Base-by-base conservation (phyloP, 1,140 invertebrate species). In the Saccostrea echinata region DNA sequence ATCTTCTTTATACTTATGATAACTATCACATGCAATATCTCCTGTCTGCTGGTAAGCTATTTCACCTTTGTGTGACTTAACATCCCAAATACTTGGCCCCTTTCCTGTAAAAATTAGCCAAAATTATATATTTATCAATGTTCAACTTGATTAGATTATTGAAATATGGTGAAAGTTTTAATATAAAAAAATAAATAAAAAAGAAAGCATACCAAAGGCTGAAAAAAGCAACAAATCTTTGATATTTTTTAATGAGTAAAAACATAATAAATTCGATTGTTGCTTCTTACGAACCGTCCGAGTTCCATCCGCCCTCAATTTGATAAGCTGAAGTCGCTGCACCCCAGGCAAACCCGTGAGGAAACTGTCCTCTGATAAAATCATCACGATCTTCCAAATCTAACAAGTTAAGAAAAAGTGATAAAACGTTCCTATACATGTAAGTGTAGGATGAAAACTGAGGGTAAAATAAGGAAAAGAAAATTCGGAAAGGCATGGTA, bases 11-110 rank as follows among this genome's bases (percentile, higher is more conserved):
- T 96, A 97, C 82, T 96, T 95, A 92, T 97, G 94, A 93, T 97
- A 97, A 12, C 96, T 97, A 92, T 97, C 96, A 89, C 95, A 96
- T 0, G 97, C 96, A n/a, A 97, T 92, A 91, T 97, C 96, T 0
- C 96, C 97, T 82, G 94, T 96, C 3, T 90, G 94, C 3, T 91
- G 83, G 88, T 97, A 96, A 0, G 89, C 71, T 13, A 96, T 96
- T 18, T 92, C 95, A 3, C 95, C 93, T 6, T 86, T 64, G 86
- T 96, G 96, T 3, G 95, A 93, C 88, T 95, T 96, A 18, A 92
- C 95, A 92, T 97, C 96, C 96, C 96, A 95, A 30, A 95, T 95
- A 91, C 93, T 95, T 30, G 91, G 92, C 61, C 95, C 95, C 91
- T 95, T 92, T 27, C 94, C 94, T 94, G 84, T 11, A 86, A 86